Percentiles rank a stretch among this genome's conserved stretches.
Conservation (phyloP, 2,113 vertebrate species). For the Manacus vitellinus region DNA sequence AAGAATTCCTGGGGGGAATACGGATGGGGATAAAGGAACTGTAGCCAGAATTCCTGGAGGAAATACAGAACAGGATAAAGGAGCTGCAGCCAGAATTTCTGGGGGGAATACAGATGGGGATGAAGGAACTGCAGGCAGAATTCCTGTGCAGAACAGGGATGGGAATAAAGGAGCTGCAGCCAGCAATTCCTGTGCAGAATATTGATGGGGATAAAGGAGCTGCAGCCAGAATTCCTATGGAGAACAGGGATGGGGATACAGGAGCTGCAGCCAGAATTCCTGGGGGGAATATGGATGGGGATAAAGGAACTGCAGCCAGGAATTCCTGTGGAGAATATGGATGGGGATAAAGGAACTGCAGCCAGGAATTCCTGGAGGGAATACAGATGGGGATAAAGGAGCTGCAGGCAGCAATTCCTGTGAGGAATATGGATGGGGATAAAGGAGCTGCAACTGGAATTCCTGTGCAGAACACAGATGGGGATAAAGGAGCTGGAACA, state of each 20-base stretch:
- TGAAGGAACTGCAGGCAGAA: not conserved
- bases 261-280: not conserved
- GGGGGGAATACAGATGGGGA: rapidly evolving
- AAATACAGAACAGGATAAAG: too few species aligned
- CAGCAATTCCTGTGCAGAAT: rapidly evolving
- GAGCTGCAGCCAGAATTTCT: not conserved
- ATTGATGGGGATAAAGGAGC: not conserved
- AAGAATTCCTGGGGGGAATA: not conserved
- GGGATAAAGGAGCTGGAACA: too few species aligned
- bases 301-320: not conserved
- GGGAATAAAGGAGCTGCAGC: not conserved
- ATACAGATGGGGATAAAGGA: not conserved
- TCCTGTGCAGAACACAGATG: too few species aligned
- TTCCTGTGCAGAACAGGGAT: rapidly evolving
- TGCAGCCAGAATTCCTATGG: not conserved
- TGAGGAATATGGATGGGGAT: not conserved
- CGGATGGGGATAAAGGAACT: too few species aligned
- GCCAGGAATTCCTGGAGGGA: rapidly evolving
- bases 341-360: not conserved
- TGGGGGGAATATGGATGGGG: rapidly evolving
- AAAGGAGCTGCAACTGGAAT: not conserved
- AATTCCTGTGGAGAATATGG: not conserved
- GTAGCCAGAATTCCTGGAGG: rapidly evolving
- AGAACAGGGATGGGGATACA: rapidly evolving
- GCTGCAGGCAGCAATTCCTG: not conserved